Percentiles rank a stretch among this genome's conserved stretches.
These are phyloP conservation scores for Cnemophilus loriae DNA, from an alignment of 2,113 vertebrate genomes.

Conservation along the genomic window DNA sequence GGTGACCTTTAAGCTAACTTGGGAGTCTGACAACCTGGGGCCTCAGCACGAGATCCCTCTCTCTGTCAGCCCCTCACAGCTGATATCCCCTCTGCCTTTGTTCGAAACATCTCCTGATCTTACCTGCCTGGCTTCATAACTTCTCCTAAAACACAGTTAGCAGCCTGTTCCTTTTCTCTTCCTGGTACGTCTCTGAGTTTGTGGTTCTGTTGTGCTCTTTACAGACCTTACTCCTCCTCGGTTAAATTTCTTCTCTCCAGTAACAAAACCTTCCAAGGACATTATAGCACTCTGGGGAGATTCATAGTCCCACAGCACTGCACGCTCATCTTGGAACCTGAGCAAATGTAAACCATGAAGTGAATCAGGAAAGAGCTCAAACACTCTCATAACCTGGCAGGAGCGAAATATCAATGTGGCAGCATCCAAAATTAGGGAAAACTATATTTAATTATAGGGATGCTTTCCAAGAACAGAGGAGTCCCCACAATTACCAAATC, in stretches of 20 bases:
- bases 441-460: background rate
- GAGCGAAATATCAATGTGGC: background rate
- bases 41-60: background rate
- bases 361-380: background rate
- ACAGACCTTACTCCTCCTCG: background rate
- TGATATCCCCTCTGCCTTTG: background rate
- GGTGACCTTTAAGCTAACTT: slow-evolving; percentile 59
- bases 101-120: background rate
- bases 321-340: background rate
- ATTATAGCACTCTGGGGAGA: background rate
- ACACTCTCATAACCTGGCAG: background rate
- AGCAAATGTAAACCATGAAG: background rate
- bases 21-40: slow-evolving; percentile 31
- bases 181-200: background rate
- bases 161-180: background rate
- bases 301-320: background rate
- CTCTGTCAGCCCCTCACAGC: background rate
- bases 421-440: background rate
- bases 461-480: background rate
- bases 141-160: background rate
- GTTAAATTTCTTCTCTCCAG: background rate
- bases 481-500: background rate
- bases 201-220: background rate
- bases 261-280: background rate
- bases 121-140: background rate